Percentiles rank a stretch among this genome's conserved stretches.
Evolutionary conservation across 2,113 vertebrate species (phyloP).

Genomic region (Notiomystis cincta): DNA sequence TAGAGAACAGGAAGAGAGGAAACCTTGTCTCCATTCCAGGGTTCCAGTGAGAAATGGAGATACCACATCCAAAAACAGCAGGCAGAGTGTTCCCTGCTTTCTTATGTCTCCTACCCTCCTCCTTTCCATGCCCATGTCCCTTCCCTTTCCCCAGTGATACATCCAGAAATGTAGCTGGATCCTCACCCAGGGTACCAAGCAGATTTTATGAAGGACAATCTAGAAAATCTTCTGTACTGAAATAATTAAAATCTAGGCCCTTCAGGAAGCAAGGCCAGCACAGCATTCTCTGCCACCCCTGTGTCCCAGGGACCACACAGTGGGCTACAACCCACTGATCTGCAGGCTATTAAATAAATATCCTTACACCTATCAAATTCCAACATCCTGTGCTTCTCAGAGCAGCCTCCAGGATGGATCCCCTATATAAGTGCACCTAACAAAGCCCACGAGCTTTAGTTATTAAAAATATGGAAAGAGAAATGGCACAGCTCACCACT

Average conservation of each 20-base stretch:
- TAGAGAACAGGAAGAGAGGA: background rate
- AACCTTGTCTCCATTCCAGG: background rate
- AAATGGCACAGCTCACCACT: slow-evolving; percentile 83
- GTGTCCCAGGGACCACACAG: background rate
- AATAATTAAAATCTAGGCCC: background rate
- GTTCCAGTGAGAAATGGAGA: background rate
- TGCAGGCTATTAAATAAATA: background rate
- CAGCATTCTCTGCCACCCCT: background rate
- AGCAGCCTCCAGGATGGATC: background rate
- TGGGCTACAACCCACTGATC: background rate
- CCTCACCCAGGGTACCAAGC: background rate
- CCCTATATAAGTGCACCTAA: background rate
- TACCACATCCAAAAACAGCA: background rate
- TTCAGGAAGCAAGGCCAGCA: background rate
- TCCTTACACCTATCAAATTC: background rate
- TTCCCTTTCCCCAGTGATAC: background rate
- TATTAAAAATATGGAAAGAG: background rate
- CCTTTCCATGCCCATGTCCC: accelerated
- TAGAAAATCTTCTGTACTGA: background rate
- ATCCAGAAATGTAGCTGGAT: background rate
- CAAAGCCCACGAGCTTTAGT: background rate
- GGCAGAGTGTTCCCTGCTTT: background rate
- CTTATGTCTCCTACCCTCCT: background rate
- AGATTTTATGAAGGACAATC: background rate
- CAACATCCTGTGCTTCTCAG: background rate